phyloP scores from a whole-genome alignment of 2,888 invertebrate genomes.

The Dusona sp. region DNA sequence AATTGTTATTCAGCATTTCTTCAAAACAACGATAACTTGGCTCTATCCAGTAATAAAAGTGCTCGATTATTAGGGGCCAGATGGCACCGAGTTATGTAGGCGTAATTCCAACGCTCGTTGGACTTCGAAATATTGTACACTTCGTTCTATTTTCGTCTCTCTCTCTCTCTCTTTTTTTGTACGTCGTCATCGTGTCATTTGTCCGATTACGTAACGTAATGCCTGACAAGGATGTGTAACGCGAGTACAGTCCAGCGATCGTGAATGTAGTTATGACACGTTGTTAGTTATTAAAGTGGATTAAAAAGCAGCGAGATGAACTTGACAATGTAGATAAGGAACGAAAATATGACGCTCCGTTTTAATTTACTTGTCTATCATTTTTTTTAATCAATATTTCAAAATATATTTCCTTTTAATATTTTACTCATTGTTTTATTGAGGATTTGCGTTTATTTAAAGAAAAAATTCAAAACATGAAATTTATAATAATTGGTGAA shows the following conservation, averaged over 20 bases:
- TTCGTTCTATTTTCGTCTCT: conserved; percentile 36
- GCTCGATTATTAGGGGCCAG: conserved; percentile 19
- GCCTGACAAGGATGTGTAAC: conserved; percentile 13
- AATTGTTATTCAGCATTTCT: not conserved
- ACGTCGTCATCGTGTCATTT: conserved; percentile 24
- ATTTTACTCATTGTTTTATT: not conserved
- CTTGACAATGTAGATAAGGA: conserved; percentile 64
- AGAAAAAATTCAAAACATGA: not conserved
- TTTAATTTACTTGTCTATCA: not conserved
- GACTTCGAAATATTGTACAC: conserved; percentile 44
- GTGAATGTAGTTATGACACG: not conserved
- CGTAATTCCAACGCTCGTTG: conserved; percentile 26
- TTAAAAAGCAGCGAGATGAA: conserved; percentile 53
- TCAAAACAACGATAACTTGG: not conserved
- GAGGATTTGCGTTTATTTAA: not conserved
- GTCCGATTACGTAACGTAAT: conserved; percentile 50
- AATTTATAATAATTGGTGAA: not conserved
- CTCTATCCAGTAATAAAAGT: conserved; percentile 4
- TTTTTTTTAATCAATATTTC: not conserved
- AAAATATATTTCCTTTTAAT: not conserved
- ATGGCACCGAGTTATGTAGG: conserved; percentile 27
- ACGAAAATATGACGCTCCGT: conserved; percentile 28
- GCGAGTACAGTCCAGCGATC: not conserved
- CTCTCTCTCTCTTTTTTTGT: conserved; percentile 16
- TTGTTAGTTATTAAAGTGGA: conserved; percentile 37